These are phyloP conservation scores for Anableps anableps DNA, from an alignment of 2,797 vertebrate genomes.

Conservation along the genomic window DNA sequence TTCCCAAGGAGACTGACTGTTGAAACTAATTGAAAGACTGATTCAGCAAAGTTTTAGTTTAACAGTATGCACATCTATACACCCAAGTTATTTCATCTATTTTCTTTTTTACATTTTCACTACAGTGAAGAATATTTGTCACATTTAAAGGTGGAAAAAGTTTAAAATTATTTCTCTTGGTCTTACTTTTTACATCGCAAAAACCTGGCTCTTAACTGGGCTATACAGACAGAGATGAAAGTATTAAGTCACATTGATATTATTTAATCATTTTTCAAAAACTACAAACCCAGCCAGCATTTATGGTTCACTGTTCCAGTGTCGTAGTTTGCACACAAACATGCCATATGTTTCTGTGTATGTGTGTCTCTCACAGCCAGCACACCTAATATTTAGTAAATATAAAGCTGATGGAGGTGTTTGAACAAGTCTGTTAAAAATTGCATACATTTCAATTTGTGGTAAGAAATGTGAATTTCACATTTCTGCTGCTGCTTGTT, in stretches of 20 bases:
- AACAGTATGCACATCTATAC: neutral
- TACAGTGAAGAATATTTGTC: neutral
- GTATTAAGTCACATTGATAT: neutral
- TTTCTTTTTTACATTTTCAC: neutral
- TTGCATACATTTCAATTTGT: neutral
- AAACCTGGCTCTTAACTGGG: neutral
- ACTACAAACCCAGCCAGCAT: neutral
- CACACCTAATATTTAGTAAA: slow-evolving; percentile 49
- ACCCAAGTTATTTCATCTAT: neutral
- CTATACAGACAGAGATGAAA: neutral
- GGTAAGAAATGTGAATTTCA: neutral
- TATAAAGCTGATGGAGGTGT: slow-evolving; percentile 15
- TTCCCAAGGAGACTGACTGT: neutral
- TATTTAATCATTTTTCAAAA: neutral
- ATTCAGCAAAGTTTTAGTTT: neutral
- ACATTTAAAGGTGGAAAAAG: neutral
- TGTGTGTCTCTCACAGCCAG: slow-evolving; percentile 12
- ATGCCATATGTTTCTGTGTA: neutral
- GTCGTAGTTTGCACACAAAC: slow-evolving; percentile 13
- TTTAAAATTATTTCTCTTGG: neutral
- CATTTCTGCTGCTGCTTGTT: neutral
- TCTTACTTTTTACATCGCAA: neutral
- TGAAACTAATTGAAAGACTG: neutral
- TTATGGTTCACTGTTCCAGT: neutral
- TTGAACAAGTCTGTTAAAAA: slow-evolving; percentile 17